Base-by-base conservation (phyloP, 2,888 invertebrate species). In the Polyommatus icarus region DNA sequence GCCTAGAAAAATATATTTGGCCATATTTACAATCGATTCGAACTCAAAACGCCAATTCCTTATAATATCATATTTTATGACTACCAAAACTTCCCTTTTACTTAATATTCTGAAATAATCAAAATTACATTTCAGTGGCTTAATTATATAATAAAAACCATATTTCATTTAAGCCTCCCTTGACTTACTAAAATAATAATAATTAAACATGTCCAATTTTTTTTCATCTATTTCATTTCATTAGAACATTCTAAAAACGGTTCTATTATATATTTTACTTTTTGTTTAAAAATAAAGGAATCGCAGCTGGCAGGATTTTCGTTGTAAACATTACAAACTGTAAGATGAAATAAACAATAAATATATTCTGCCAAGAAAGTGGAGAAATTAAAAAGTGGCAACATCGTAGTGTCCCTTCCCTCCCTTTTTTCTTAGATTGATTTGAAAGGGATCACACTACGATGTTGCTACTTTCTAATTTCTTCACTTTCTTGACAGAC, bases 1-100 rank as follows among this genome's bases (percentile, higher is more conserved):
- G 50, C 24, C 75, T 50, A 24, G 29, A 54, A 75, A 50, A 50
- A 54, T 75, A 75, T 54, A 75, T 75, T 75, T 75, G 75, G 75
- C 54, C 75, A 20, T 75, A 46, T 72, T 73, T 73, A 46, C 73
- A 73, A 73, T 75, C 24, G 15, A 24, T 76, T 40, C 61, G n/a
- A 76, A 20, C 20, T 18, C 54, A 24, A 29, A 24, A 18, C 54
- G n/a, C 59, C 24, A 57, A 76, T 67, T 67, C 67, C 24, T 67
- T 29, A 67, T 61, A 61, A 61, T 24, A 61, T 61, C 61, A 2
- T 18, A 18, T 12, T 24, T 8, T 0, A 24, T 61, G 61, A 18
- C 29, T 15, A 18, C 12, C 12, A 54, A 18, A 54, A 54, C 54
- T 18, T 46, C 10, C 40, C 3, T 40, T 40, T 24, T 20, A 24